Conservation (phyloP, 2,888 invertebrate genomes). For the Nephrotoma appendiculata region DNA sequence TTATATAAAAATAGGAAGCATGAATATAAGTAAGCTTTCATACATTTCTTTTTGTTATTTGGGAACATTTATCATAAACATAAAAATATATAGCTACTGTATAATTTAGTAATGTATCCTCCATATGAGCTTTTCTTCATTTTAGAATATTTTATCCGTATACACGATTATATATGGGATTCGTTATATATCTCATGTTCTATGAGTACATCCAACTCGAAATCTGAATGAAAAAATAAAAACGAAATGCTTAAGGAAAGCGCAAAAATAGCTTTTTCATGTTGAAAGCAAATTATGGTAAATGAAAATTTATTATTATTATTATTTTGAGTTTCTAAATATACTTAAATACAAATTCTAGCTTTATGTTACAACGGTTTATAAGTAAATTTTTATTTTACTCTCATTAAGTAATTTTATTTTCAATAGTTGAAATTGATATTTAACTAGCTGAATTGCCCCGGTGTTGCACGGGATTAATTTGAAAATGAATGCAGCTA, state of each 20-base stretch:
- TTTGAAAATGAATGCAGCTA: no score
- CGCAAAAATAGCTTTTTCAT: neutral
- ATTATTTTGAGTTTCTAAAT: neutral
- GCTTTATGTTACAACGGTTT: neutral
- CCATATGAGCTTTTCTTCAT: neutral
- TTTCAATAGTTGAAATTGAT: neutral
- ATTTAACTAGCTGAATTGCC: neutral
- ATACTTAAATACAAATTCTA: neutral
- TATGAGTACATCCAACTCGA: neutral
- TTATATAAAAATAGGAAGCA: neutral
- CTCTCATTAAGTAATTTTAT: neutral
- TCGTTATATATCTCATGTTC: neutral
- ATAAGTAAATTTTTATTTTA: neutral
- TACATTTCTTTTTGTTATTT: neutral
- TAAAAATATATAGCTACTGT: neutral
- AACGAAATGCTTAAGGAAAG: neutral
- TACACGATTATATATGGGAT: neutral
- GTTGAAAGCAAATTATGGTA: neutral
- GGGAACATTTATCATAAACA: neutral
- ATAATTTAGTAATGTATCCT: neutral
- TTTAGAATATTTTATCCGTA: neutral
- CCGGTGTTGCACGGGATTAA: neutral
- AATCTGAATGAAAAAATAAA: neutral
- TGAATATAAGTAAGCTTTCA: neutral
- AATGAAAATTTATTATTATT: neutral